Base-by-base conservation (phyloP, 1,140 invertebrate genomes). In the Papilio glaucus region DNA sequence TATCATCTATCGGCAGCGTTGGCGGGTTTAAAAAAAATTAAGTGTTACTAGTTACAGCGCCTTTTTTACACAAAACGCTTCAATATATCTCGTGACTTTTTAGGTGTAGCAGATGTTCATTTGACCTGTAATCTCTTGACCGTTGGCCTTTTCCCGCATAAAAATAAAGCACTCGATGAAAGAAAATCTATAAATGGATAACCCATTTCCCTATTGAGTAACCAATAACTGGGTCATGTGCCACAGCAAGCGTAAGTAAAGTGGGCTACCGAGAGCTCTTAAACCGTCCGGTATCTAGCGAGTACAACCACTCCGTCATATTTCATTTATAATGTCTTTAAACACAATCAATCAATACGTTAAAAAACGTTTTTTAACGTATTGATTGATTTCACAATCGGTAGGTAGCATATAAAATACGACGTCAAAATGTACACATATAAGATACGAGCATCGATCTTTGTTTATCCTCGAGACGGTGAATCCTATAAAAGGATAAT, bases 151-250 rank as follows among this genome's bases (percentile, higher is more conserved):
- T 24, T 21, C 18, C 21, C 29, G 29, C 29, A 33, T 33, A 3
- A 33, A 33, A 33, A 33, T 33, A 6, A 33, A 33, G 6, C 29
- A 24, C 10, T 57, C 18, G 49, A 57, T 57, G 49, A 57, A 33
- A 33, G 29, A 33, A 33, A 33, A 57, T 57, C 49, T 57, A 57
- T 26, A 57, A 57, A 57, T 24, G 49, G 49, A 26, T 24, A 57
- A 57, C 3, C 10, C 39, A 57, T 10, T 49, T 26, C 21, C 49
- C 21, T 57, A 57, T 57, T 57, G 21, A 18, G 10, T 18, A 45
- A 24, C 24, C 10, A 8, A 57, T 33, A 57, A 57, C 6, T 57
- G 7, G 49, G 21, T 26, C 49, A 57, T 5, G 24, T 12, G 21
- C 21, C 13, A 57, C 18, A 57, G 21, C 49, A 57, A 57, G 21